Evolutionary conservation across 2,113 vertebrate species (phyloP).

Genomic region (Glaucidium brasilianum): DNA sequence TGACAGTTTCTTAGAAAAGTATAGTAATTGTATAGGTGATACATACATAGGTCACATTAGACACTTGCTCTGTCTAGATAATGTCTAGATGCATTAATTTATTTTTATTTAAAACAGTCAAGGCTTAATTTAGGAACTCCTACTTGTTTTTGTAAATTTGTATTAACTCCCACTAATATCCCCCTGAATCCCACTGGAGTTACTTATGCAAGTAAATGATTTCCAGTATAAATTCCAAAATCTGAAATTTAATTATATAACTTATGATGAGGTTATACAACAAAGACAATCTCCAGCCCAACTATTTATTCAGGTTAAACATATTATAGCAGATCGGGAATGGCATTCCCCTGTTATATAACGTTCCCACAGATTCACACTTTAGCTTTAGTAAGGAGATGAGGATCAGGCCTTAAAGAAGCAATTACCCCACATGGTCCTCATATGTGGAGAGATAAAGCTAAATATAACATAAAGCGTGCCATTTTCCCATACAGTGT

Average conservation of each 20-base stretch:
- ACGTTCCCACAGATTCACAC: neutral
- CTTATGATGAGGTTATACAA: neutral
- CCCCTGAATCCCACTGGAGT: neutral
- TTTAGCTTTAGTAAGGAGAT: neutral
- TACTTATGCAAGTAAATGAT: neutral
- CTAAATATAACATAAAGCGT: slow-evolving; percentile 55
- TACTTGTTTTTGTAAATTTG: neutral
- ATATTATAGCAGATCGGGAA: neutral
- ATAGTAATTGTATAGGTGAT: neutral
- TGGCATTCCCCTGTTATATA: neutral
- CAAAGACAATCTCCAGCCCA: neutral
- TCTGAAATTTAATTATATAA: neutral
- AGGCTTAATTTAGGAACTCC: neutral
- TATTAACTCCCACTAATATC: neutral
- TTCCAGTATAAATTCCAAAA: neutral
- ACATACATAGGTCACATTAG: neutral
- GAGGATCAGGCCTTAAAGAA: slow-evolving; percentile 19
- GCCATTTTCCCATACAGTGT: slow-evolving; percentile 36
- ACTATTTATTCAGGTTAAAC: slow-evolving; percentile 5
- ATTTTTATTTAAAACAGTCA: neutral
- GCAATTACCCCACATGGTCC: neutral
- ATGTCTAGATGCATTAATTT: neutral
- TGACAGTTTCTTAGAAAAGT: neutral
- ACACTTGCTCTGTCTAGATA: neutral
- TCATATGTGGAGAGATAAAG: slow-evolving; percentile 3